Conservation (phyloP, 2,888 invertebrate genomes). For the Drosophila tripunctata region DNA sequence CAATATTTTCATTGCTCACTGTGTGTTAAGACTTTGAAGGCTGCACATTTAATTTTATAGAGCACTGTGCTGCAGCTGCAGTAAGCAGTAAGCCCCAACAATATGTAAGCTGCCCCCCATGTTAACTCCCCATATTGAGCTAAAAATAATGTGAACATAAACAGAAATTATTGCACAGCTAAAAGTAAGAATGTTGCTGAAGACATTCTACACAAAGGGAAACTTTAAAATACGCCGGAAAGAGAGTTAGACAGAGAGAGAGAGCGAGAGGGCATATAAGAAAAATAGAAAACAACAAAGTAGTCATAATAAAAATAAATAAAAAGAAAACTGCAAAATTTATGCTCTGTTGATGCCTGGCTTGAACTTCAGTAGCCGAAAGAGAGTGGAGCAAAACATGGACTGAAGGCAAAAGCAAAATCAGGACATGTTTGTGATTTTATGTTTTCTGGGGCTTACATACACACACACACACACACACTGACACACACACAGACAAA, state of each 20-base stretch:
- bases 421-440: constrained; percentile 52
- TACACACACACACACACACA: too few relatives aligned
- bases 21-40: constrained; percentile 29
- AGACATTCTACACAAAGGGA: constrained; percentile 12
- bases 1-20: constrained; percentile 42
- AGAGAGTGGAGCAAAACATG: neutral
- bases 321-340: constrained; percentile 56
- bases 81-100: neutral
- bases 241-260: neutral
- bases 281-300: constrained; percentile 61
- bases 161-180: constrained; percentile 71
- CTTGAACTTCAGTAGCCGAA: neutral
- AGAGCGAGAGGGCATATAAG: constrained; percentile 1
- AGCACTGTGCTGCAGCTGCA: constrained; percentile 39
- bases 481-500: neutral
- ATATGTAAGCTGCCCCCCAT: constrained; percentile 14
- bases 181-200: constrained; percentile 51
- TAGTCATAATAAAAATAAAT: constrained; percentile 75
- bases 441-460: constrained; percentile 43
- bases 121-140: constrained; percentile 31
- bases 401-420: constrained; percentile 20
- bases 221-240: too few relatives aligned
- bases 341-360: constrained; percentile 35
- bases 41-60: constrained; percentile 57
- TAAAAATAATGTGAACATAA: constrained; percentile 73